phyloP scores from a whole-genome alignment of 2,113 vertebrate species.

The Cyprinus carpio region DNA sequence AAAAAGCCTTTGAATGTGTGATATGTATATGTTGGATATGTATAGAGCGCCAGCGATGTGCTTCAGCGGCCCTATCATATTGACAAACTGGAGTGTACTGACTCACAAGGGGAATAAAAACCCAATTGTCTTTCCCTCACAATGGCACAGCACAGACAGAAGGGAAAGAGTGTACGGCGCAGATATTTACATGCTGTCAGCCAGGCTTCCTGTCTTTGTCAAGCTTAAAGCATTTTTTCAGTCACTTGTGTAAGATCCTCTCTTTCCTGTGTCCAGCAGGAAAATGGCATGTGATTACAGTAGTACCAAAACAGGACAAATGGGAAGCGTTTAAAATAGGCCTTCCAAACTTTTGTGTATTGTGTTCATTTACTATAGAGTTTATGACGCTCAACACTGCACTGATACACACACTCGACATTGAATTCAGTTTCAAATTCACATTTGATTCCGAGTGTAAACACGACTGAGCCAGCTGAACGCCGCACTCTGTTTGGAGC shows the following conservation, averaged over 20 bases:
- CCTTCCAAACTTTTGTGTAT: slow-evolving; percentile 69
- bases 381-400: slow-evolving; percentile 39
- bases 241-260: slow-evolving; percentile 78
- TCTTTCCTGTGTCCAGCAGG: slow-evolving; percentile 78
- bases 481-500: not conserved
- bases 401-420: not conserved
- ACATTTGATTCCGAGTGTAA: not conserved
- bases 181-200: slow-evolving; percentile 81
- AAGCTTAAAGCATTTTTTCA: slow-evolving; percentile 65
- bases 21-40: not conserved
- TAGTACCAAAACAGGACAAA: slow-evolving; percentile 77
- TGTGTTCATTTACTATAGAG: slow-evolving; percentile 62
- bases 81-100: slow-evolving; percentile 43
- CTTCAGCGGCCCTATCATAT: slow-evolving; percentile 19
- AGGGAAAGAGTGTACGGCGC: slow-evolving; percentile 70
- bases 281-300: slow-evolving; percentile 72
- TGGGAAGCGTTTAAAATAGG: slow-evolving; percentile 79
- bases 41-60: not conserved
- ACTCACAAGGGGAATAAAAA: slow-evolving; percentile 34
- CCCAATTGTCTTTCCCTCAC: slow-evolving; percentile 50
- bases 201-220: slow-evolving; percentile 81
- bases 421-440: not conserved
- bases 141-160: slow-evolving; percentile 57
- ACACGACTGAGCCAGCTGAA: not conserved
- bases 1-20: not conserved